Evolutionary conservation across 37 sponge, comb jelly and placozoan species (phyloP).

Genomic region (Theonella swinhoei): DNA sequence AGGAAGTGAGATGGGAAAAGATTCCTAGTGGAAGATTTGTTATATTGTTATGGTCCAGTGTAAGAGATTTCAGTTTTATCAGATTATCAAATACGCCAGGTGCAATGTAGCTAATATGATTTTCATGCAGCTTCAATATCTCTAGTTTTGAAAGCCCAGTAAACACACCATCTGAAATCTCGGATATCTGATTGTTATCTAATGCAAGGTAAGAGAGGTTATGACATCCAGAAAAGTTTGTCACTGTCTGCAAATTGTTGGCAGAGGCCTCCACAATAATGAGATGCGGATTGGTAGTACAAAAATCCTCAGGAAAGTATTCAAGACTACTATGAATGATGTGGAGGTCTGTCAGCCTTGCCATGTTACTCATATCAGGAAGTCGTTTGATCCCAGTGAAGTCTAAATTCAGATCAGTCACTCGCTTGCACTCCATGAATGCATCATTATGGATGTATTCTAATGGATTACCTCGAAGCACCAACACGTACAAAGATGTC

Average conservation of each 20-base stretch:
- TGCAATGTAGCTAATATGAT: conserved; percentile 16
- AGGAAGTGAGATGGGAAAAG: background rate
- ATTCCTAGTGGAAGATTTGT: conserved; percentile 20
- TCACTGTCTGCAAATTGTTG: conserved; percentile 13
- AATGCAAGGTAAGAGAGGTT: background rate
- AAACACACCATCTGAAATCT: background rate
- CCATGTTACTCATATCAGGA: conserved; percentile 27
- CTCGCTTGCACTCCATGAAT: background rate
- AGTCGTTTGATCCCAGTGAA: background rate
- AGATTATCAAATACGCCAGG: background rate
- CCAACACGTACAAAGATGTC: background rate
- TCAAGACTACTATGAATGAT: conserved; percentile 8
- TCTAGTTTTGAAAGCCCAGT: background rate
- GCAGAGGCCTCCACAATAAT: background rate
- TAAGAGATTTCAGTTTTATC: background rate
- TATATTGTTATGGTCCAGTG: conserved; percentile 37
- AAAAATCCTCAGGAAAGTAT: conserved; percentile 43
- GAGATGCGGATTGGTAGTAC: conserved; percentile 1
- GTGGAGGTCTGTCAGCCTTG: conserved; percentile 2
- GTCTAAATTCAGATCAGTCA: conserved; percentile 28
- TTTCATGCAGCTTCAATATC: conserved; percentile 6
- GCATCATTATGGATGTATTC: conserved; percentile 16
- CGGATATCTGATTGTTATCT: background rate
- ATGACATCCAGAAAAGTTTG: conserved; percentile 17
- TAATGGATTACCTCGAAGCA: conserved; percentile 3